Evolutionary conservation across 2,113 vertebrate species (phyloP).

Genomic region (Indicator indicator): DNA sequence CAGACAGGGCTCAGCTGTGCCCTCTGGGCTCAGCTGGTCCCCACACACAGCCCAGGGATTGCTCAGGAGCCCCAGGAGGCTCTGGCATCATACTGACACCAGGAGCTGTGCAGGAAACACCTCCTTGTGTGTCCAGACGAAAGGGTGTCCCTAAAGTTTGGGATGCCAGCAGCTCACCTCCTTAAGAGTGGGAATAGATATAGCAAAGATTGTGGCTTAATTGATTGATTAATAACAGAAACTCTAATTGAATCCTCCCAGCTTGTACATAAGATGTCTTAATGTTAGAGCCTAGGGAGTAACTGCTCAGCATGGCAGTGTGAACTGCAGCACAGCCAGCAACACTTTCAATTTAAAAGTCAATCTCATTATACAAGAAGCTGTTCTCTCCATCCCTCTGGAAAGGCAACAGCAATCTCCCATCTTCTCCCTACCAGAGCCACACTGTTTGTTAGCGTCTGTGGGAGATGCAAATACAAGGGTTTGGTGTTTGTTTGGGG

Average conservation of each 20-base stretch:
- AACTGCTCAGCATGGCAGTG: slow-evolving; percentile 72
- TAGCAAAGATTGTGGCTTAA: slow-evolving; percentile 72
- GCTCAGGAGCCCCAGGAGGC: fast-evolving
- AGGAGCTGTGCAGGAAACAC: background rate
- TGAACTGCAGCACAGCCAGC: slow-evolving; percentile 57
- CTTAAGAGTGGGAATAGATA: slow-evolving; percentile 74
- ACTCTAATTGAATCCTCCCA: slow-evolving; percentile 79
- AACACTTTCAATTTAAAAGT: slow-evolving; percentile 77
- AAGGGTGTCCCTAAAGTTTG: background rate
- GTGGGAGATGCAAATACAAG: slow-evolving; percentile 73
- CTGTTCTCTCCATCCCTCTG: slow-evolving; percentile 68
- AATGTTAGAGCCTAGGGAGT: slow-evolving; percentile 80
- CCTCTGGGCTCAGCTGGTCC: background rate
- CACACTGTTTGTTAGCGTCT: slow-evolving; percentile 67
- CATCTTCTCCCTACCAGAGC: slow-evolving; percentile 52
- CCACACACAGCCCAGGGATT: fast-evolving
- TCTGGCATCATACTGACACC: fast-evolving
- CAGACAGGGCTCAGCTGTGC: background rate
- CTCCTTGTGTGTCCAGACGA: background rate
- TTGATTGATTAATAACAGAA: slow-evolving; percentile 82
- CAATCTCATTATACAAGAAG: slow-evolving; percentile 78
- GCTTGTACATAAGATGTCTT: slow-evolving; percentile 75
- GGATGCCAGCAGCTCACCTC: slow-evolving; percentile 27
- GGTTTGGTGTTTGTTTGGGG: background rate
- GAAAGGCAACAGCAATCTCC: slow-evolving; percentile 62